A percentile compares a stretch with the other conserved stretches of the same genome.
These are phyloP conservation scores for Fulica atra DNA, from an alignment of 2,113 vertebrate genomes.

Conservation along the genomic window DNA sequence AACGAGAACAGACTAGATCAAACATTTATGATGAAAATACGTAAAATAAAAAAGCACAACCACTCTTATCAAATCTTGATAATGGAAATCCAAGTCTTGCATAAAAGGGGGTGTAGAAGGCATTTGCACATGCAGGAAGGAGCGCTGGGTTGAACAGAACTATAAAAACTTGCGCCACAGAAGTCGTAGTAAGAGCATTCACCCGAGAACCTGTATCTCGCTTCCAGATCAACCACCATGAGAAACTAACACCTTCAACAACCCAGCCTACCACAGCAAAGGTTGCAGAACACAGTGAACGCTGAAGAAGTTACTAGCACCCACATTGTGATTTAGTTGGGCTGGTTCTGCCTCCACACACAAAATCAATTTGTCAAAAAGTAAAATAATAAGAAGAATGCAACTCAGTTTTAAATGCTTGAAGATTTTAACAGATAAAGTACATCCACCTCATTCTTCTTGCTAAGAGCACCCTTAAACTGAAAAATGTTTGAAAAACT, in stretches of 20 bases:
- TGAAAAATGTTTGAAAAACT: not conserved
- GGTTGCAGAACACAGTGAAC: not conserved
- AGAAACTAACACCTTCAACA: not conserved
- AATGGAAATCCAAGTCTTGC: not conserved
- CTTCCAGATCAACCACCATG: not conserved
- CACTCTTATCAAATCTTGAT: not conserved
- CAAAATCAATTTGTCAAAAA: not conserved
- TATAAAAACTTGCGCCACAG: not conserved
- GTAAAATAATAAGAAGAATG: not conserved
- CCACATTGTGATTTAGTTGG: not conserved
- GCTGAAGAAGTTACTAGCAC: not conserved
- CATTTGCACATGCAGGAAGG: not conserved
- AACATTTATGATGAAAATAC: not conserved
- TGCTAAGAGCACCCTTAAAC: not conserved
- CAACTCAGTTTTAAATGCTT: not conserved
- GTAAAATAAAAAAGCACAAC: not conserved
- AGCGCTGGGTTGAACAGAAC: not conserved
- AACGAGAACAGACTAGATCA: not conserved
- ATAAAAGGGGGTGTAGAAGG: not conserved
- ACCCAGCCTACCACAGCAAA: not conserved
- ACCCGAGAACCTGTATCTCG: not conserved
- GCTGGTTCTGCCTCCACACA: not conserved
- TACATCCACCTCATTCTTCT: not conserved
- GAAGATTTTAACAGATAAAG: not conserved
- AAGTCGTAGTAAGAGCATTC: not conserved